Conservation (phyloP, 2,113 vertebrate species). For the Rhinopomastus cyanomelas region DNA sequence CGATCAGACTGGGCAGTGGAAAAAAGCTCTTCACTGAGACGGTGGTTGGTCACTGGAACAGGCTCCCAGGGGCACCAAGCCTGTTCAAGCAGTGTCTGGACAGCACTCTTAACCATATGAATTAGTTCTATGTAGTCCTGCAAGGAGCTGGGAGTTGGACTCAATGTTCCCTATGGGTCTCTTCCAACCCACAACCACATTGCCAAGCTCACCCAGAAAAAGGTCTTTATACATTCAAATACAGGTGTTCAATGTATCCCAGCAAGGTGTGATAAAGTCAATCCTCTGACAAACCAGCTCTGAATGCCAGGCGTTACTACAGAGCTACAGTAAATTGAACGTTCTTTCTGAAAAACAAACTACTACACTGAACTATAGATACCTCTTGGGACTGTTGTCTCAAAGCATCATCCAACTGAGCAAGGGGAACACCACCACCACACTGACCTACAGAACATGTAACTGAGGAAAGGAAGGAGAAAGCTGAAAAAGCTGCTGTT, state of each 20-base stretch:
- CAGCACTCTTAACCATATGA: accelerated
- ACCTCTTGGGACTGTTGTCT: background rate
- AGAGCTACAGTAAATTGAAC: background rate
- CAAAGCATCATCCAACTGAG: background rate
- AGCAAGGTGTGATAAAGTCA: background rate
- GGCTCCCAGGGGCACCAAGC: background rate
- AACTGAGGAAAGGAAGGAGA: background rate
- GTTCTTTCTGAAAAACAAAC: background rate
- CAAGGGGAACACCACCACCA: background rate
- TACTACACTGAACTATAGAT: background rate
- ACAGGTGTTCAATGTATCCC: too few relatives aligned
- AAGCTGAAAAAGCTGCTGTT: background rate
- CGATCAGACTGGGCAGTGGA: background rate
- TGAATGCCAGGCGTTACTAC: background rate
- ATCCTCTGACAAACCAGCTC: background rate
- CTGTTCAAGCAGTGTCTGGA: background rate
- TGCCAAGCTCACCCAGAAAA: background rate
- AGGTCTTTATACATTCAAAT: background rate
- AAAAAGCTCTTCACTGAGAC: background rate
- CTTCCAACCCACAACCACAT: background rate
- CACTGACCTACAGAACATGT: accelerated
- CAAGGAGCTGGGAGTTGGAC: background rate
- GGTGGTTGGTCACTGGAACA: background rate
- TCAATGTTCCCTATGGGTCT: background rate
- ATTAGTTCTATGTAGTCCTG: background rate